Evolutionary conservation across 2,888 invertebrate species (phyloP), one percentile per base, ranked within the genome.

Genomic region (Agrotis puta): DNA sequence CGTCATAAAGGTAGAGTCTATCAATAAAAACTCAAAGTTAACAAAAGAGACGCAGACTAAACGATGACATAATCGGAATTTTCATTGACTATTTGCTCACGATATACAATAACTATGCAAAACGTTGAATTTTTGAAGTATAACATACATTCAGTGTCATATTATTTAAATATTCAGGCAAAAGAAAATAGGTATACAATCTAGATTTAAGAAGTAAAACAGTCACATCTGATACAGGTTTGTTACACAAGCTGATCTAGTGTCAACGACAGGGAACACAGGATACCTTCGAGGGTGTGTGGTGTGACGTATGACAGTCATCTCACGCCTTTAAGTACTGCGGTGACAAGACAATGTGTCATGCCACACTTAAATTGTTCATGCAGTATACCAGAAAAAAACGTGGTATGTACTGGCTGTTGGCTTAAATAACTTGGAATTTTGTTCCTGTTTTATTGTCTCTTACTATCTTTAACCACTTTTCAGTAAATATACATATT

Each of bases 251-350:
- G 65, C 50, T 58, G 58, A 66, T 74, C 58, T 66, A 66, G 63
- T 74, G 74, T 79, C 80, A 79, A 71, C 48, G 79, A 72, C 79
- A 75, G 72, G 58, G 59, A 47, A 54, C 57, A 50, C 33, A 24
- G 54, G 57, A 24, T 45, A 63, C 27, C 48, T 51, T 22, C 33
- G 62, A 78, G 27, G 71, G 58, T 63, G 58, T 75, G 63, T 45
- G 39, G 51, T 43, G 56, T 58, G 62, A 43, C 71, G 47, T 43
- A 45, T 53, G 53, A 45, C 72, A 53, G 57, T 20, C 53, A 39
- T n/a, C 43, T 59, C 33, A 50, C 53, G 33, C 53, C 62, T 43
- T 39, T 79, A 33, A 45, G 20, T 47, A 69, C 53, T 64, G 33
- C 22, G n/a, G 20, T 58, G 45, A 24, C 61, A 69, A 48, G 63